Evolutionary conservation across 2,113 vertebrate species (phyloP).

Genomic region (Sakesphorus luctuosus): DNA sequence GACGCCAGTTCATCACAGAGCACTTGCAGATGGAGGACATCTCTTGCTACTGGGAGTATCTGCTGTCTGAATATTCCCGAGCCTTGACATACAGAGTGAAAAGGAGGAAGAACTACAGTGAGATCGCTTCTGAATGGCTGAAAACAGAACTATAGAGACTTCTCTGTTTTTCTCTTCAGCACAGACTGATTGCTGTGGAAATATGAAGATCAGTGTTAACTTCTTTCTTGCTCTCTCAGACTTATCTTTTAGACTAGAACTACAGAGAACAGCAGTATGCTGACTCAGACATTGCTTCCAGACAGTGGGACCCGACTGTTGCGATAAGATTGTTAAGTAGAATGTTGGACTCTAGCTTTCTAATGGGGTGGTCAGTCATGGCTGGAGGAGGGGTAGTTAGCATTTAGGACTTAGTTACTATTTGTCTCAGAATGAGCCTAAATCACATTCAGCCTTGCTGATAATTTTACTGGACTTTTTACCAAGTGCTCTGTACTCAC

Average conservation of each 20-base stretch:
- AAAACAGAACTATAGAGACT: constrained; percentile 86
- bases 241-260: not conserved
- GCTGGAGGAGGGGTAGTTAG: not conserved
- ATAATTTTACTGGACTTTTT: not conserved
- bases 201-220: not conserved
- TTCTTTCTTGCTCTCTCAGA: not conserved
- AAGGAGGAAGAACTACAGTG: constrained; percentile 78
- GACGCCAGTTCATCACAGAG: constrained; percentile 86
- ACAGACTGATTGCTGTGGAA: not conserved
- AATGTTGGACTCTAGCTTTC: not conserved
- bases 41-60: constrained; percentile 92
- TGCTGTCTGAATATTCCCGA: constrained; percentile 86
- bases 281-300: not conserved
- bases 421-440: not conserved
- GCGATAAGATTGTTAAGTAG: not conserved
- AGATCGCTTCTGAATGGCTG: constrained; percentile 74
- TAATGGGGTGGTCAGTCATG: not conserved
- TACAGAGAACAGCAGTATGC: not conserved
- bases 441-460: not conserved
- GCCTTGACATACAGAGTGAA: constrained; percentile 87
- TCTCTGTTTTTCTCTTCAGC: not conserved
- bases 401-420: not conserved
- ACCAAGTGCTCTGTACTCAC: not conserved
- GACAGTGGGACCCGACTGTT: not conserved
- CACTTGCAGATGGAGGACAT: constrained; percentile 91